Percentiles rank a stretch among this genome's conserved stretches.
phyloP scores from a whole-genome alignment of 1,140 invertebrate genomes.

The Phymorhynchus buccinoides region DNA sequence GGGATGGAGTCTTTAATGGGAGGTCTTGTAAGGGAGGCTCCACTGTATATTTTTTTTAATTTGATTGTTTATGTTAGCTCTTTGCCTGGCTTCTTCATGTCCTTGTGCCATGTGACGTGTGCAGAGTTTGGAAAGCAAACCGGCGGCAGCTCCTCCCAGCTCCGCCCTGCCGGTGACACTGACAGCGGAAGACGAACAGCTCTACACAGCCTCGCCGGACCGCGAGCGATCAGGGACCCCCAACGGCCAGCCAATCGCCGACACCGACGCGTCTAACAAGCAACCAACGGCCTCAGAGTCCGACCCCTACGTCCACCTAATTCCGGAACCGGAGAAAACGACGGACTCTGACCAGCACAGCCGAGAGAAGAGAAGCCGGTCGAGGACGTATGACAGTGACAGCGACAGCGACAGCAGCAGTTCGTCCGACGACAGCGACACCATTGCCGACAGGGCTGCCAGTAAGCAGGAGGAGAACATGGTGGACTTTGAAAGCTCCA shows the following conservation, averaged over 20 bases:
- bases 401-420: constrained; percentile 44
- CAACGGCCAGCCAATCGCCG: background rate
- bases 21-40: no score
- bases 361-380: background rate
- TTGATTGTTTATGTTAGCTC: no score
- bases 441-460: constrained; percentile 18
- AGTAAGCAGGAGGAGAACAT: constrained; percentile 24
- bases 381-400: constrained; percentile 28
- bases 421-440: constrained; percentile 33
- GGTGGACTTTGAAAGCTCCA: constrained; percentile 36
- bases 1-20: no score
- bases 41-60: no score
- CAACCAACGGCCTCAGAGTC: background rate
- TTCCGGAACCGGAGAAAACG: background rate
- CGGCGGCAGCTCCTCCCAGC: background rate
- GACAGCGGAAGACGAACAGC: constrained; percentile 13
- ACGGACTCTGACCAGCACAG: background rate
- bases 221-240: background rate
- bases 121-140: constrained; percentile 1
- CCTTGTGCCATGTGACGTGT: no score
- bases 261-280: background rate
- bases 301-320: background rate
- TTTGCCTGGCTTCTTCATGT: no score
- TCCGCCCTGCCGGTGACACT: background rate
- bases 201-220: background rate